Conservation (phyloP, 2,113 vertebrate species). For the Corvus hawaiiensis region DNA sequence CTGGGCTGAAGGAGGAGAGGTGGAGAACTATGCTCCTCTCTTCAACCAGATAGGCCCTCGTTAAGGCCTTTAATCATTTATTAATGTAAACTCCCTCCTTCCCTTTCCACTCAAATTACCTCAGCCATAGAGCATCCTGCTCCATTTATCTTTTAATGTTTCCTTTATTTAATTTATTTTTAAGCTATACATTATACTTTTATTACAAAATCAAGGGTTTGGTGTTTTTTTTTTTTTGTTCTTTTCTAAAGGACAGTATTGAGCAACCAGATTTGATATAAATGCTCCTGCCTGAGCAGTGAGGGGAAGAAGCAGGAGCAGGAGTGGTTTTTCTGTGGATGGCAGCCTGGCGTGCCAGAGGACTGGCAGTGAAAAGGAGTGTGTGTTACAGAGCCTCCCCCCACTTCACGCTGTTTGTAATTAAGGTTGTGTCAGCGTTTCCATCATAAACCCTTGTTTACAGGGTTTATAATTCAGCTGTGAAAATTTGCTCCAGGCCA, state of each 20-base stretch:
- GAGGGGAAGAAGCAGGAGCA: conserved; percentile 1
- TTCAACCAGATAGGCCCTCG: conserved; percentile 79
- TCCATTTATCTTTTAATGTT: conserved; percentile 85
- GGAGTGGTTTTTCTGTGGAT: conserved; percentile 2
- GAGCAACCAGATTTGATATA: conserved; percentile 48
- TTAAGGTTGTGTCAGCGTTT: conserved; percentile 63
- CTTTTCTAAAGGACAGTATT: conserved; percentile 58
- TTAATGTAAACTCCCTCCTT: conserved; percentile 79
- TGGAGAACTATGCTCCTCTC: conserved; percentile 69
- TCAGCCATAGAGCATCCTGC: conserved; percentile 81
- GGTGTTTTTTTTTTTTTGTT: background rate
- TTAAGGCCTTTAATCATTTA: conserved; percentile 86
- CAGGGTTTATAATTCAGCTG: conserved; percentile 63
- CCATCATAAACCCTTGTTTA: conserved; percentile 60
- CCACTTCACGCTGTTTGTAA: conserved; percentile 49
- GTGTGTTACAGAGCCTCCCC: conserved; percentile 38
- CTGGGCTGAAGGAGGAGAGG: conserved; percentile 67
- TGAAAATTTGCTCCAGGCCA: conserved; percentile 56
- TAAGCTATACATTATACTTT: conserved; percentile 79
- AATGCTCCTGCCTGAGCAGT: conserved; percentile 18
- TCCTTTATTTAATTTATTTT: conserved; percentile 86
- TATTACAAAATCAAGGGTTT: conserved; percentile 72
- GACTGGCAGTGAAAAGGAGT: conserved; percentile 26
- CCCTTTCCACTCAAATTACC: conserved; percentile 82
- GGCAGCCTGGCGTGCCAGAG: conserved; percentile 36